Percentiles rank a stretch among this genome's conserved stretches.
phyloP scores from a whole-genome alignment of 2,797 vertebrate genomes.

The Pseudochirops cupreus region DNA sequence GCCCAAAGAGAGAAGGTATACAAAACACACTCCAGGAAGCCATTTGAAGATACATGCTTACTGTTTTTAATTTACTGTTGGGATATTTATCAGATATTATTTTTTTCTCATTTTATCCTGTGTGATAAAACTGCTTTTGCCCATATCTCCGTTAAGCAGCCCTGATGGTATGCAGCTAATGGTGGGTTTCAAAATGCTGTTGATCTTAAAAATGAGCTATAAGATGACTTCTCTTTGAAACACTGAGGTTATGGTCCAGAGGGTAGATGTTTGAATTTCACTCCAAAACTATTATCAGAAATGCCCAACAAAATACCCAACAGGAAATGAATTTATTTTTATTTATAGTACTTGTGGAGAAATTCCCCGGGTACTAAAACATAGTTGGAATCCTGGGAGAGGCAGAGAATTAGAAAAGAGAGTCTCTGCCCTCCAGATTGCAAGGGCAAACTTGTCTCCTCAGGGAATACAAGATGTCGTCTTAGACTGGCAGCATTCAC shows the following conservation, averaged over 20 bases:
- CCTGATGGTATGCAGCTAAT: constrained; percentile 66
- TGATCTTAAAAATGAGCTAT: constrained; percentile 79
- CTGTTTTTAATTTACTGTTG: constrained; percentile 76
- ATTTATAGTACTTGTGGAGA: constrained; percentile 50
- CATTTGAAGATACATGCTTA: constrained; percentile 71
- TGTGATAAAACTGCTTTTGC: constrained; percentile 65
- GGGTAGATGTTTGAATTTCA: constrained; percentile 66
- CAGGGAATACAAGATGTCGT: neutral
- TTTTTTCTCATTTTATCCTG: constrained; percentile 75
- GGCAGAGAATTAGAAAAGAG: neutral
- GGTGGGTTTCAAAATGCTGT: constrained; percentile 61
- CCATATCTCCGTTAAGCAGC: constrained; percentile 57
- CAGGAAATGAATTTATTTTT: constrained; percentile 62
- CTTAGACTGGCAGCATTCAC: neutral
- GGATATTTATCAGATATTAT: constrained; percentile 59
- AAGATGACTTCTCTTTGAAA: constrained; percentile 64
- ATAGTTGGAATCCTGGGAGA: constrained; percentile 16
- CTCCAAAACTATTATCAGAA: constrained; percentile 72
- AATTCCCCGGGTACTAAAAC: constrained; percentile 34
- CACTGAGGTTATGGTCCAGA: constrained; percentile 62
- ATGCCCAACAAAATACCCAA: constrained; percentile 52
- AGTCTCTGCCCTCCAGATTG: neutral
- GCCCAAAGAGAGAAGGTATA: constrained; percentile 50
- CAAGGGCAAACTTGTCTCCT: neutral
- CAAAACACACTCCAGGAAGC: constrained; percentile 62